Base-by-base conservation (phyloP, 2,888 invertebrate genomes). In the Mongoloraphidia duomilia region DNA sequence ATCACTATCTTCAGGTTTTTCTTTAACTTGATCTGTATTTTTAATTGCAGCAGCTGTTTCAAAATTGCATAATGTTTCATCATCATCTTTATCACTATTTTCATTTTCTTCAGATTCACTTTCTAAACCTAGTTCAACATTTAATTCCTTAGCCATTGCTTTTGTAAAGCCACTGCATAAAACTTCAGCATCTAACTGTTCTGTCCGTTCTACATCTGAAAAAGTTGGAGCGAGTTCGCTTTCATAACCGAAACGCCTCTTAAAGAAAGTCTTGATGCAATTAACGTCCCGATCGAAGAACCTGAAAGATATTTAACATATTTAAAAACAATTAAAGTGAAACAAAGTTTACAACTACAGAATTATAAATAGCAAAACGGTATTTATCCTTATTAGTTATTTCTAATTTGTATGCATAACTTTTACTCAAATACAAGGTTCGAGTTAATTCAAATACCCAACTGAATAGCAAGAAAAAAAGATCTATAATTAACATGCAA, bases 271-370 rank as follows among this genome's bases (percentile, higher is more conserved):
- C 46, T 83, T 76, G 4, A 98, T 76, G 65, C 97, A 96, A 47
- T 79, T 81, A 0, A 98, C 96, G 72, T 98, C 98, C 55, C 98
- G 79, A 56, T 96, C 82, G 66, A 98, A 98, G 68, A 85, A 92
- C 61, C 87, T 88, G 56, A 46, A 60, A 55, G 8, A 34, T 11
- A 26, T 26, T 26, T 26, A 26, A 26, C 26, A 26, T 26, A 26
- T 26, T 26, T 26, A 6, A 26, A 5, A 26, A 26, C 26, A 26
- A 26, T 26, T 3, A 26, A 5, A 26, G 6, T 26, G 26, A 26
- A 26, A 26, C 26, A 6, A 17, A 17, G 17, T 4, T 17, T 17
- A 17, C 4, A 17, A 17, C 11, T n/a, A 42, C n/a, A 3, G 4
- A 12, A 2, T 17, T 17, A 2, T 3, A 4, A 17, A 17, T 17